phyloP scores from a whole-genome alignment of 2,797 vertebrate species.

The Sarcophilus harrisii region DNA sequence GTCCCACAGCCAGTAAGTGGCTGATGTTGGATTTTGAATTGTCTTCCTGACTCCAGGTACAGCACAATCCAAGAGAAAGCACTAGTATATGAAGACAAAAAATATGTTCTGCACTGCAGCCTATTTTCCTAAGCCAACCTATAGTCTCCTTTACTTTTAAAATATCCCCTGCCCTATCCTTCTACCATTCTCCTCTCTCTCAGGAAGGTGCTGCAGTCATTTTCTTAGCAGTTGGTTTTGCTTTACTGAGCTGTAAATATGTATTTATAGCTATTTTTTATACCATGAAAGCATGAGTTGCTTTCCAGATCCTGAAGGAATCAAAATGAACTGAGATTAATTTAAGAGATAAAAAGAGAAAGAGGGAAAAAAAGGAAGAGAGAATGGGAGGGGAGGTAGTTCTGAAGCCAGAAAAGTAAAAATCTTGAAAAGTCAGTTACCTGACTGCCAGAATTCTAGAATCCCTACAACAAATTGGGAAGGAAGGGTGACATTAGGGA shows the following conservation, averaged over 20 bases:
- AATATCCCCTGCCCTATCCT: slow-evolving; percentile 13
- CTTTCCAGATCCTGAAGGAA: slow-evolving; percentile 70
- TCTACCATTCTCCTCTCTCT: background rate
- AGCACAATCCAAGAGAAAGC: background rate
- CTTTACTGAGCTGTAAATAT: slow-evolving; percentile 81
- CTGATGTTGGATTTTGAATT: background rate
- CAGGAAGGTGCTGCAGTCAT: slow-evolving; percentile 44
- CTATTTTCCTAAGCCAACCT: background rate
- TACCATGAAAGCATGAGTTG: slow-evolving; percentile 71
- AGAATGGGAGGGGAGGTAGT: slow-evolving; percentile 6
- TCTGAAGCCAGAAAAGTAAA: background rate
- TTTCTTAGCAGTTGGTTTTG: slow-evolving; percentile 80
- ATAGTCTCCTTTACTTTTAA: background rate
- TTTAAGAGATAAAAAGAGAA: slow-evolving; percentile 65
- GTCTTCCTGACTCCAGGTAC: background rate
- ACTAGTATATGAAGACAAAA: background rate
- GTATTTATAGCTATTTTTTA: slow-evolving; percentile 68
- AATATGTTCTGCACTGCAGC: background rate
- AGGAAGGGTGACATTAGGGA: background rate
- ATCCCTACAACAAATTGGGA: background rate
- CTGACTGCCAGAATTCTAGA: background rate
- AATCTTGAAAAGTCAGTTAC: background rate
- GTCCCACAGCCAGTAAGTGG: background rate
- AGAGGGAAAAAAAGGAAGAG: slow-evolving; percentile 26
- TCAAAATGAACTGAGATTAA: slow-evolving; percentile 75